Evolutionary conservation across 2,113 vertebrate genomes (phyloP), one percentile per base, ranked within the genome.

Genomic region (Oncorhynchus masou): DNA sequence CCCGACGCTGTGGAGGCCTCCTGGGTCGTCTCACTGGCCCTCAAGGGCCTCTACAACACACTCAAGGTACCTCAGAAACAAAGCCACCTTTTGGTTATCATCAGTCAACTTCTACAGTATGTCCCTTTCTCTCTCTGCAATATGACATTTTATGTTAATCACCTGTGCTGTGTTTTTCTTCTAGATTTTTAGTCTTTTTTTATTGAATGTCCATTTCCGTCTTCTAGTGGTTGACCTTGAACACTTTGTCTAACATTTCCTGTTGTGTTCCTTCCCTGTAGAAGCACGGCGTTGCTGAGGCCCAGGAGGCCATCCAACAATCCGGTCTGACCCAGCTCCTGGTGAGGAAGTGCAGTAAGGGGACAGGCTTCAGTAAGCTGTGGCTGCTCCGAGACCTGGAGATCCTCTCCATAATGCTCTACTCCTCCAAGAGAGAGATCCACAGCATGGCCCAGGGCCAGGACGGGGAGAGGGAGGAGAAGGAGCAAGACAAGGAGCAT

Each of bases 321-420:
- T 95, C 95, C 0, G 96, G 94, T 24, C 91, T 99, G 72, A 94
- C 96, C 45, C 96, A 97, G 85, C 92, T 99, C 71, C 92, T 99
- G 27, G 97, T 99, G 83, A 96, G 95, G 83, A 99, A 97, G 85
- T 98, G 98, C 86, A 98, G 97, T 88, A 99, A 98, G 88, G 98
- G 98, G 13, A 99, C 98, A 0, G 98, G 98, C 78, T 99, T 99
- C 89, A 99, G 96, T 84, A 99, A 99, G 87, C 96, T 97, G 16
- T 99, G 98, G 98, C 92, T 99, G 57, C 94, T 99, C 65, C 90
- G 97, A 20, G 98, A 99, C 87, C 86, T 99, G 49, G 98, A 99
- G 94, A 97, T 98, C 80, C 93, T 99, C 71, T 99, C 97, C 69
- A 95, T 99, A 88, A 97, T 99, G 96, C 93, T 99, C 20, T 98